Base-by-base conservation (phyloP, 2,888 invertebrate species). In the Caenorhabditis japonica region DNA sequence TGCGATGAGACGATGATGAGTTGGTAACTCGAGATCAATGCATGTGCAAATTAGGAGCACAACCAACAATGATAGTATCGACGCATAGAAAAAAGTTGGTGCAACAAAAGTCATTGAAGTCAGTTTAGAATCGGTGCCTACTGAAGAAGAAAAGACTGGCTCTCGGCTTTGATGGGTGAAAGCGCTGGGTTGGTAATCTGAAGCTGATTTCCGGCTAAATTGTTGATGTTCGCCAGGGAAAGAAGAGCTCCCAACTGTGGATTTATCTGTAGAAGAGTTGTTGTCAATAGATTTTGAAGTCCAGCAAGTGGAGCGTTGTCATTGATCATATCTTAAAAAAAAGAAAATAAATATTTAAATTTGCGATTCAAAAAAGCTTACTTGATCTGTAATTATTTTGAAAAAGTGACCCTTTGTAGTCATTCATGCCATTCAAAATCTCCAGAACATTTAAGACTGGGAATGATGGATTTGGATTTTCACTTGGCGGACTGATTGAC, bases 401-500 rank as follows among this genome's bases (percentile, higher is more conserved):
- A 44, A 81, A 68, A 5, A 80, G 46, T n/a, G 64, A 47, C 44
- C 38, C 25, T 27, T 66, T 73, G 59, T 80, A 69, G 39, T 73
- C 69, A 46, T 56, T 58, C 44, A 64, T 68, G 13, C 51, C 59
- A 17, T 30, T 58, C 19, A 64, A 21, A 5, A 69, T 23, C n/a
- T 60, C 62, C 23, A 70, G 36, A 12, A 38, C 62, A 25, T 36
- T 59, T 13, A 71, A 72, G 25, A 64, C 79, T 39, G 59, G 73
- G 0, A 77, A 36, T 44, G 41, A 41, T 38, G 79, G 82, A 56
- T 79, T 80, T n/a, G 77, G 78, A 10, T 77, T 60, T 12, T 77
- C 77, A 34, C 55, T 69, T 19, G 79, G 76, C 3, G 78, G 77
- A 38, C 68, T 70, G 53, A 79, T 52, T 4, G 75, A 77, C 8